Evolutionary conservation across 2,888 invertebrate species (phyloP), one percentile per base, ranked within the genome.

Genomic region (Cylloceria caligata): DNA sequence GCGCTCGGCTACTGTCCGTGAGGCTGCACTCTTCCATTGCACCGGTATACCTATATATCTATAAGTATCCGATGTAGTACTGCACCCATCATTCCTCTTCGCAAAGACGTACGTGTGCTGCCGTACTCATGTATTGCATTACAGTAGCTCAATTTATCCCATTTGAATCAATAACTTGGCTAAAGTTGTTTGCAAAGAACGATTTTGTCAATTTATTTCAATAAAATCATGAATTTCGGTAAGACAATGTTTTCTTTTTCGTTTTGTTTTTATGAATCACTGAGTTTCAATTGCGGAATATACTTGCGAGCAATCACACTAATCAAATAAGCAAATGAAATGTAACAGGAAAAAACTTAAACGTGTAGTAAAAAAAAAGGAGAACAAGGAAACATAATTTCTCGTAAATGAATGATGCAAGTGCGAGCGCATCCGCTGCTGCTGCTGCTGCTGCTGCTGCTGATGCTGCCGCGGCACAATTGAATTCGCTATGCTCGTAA

Each of bases 1-100:
- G 82, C 83, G 80, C 79, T 67, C 81, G 71, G 86, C 88, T 88
- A 88, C 89, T 84, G 87, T 83, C 86, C 81, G 72, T 82, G 65
- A 30, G 27, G 42, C 76, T 52, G 52, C 68, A 16, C 34, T 62
- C 36, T 47, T 42, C 42, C 73, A 65, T 73, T 81, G 73, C 57
- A 1, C 16, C n/a, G 21, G 30, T 68, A 68, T 65, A 65, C 36
- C 42, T 55, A n/a, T 45, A 36, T 21, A 21, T 67, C 19, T 47
- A 49, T 24, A 47, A 16, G 49, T 16, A 34, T 24, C 11, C 30
- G 39, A 67, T 60, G 47, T 71, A 13, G 45, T 57, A 57, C 65
- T 30, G n/a, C 49, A 42, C 7, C 6, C 34, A 36, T 64, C 42
- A 67, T 73, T 73, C 62, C 24, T 62, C 72, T 49, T 52, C n/a